These are phyloP conservation scores for Gibbula magus DNA, from an alignment of 2,888 invertebrate genomes.

Conservation along the genomic window DNA sequence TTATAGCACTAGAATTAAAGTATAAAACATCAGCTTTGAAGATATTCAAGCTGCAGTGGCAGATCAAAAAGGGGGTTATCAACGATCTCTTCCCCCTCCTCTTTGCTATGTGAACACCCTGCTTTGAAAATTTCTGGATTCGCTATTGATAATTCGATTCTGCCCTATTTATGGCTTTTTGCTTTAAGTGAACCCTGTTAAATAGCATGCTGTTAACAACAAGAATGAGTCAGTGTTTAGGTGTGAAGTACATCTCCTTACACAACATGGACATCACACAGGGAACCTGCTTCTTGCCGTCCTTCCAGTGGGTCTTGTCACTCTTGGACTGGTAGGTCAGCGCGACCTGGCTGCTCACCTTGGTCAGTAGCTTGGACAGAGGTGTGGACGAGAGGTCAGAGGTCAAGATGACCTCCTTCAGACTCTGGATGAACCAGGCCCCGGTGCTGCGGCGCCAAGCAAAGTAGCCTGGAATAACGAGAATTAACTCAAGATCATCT, in stretches of 20 bases:
- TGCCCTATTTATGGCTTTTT: no score
- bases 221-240: not conserved
- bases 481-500: no score
- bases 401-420: constrained; percentile 43
- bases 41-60: no score
- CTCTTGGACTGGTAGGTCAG: constrained; percentile 44
- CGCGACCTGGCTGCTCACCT: constrained; percentile 45
- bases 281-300: constrained; percentile 52
- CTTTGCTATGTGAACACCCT: no score
- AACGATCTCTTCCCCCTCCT: no score
- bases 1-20: no score
- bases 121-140: no score
- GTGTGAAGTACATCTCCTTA: constrained; percentile 52
- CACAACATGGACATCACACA: constrained; percentile 53
- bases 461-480: constrained; percentile 45
- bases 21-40: no score
- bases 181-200: no score
- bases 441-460: constrained; percentile 57
- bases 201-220: no score
- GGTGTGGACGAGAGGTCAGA: constrained; percentile 31
- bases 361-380: constrained; percentile 41
- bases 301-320: constrained; percentile 35
- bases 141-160: no score
- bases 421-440: constrained; percentile 53
- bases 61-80: no score